Base-by-base conservation (phyloP, 1,140 invertebrate genomes). In the Colletes gigas region DNA sequence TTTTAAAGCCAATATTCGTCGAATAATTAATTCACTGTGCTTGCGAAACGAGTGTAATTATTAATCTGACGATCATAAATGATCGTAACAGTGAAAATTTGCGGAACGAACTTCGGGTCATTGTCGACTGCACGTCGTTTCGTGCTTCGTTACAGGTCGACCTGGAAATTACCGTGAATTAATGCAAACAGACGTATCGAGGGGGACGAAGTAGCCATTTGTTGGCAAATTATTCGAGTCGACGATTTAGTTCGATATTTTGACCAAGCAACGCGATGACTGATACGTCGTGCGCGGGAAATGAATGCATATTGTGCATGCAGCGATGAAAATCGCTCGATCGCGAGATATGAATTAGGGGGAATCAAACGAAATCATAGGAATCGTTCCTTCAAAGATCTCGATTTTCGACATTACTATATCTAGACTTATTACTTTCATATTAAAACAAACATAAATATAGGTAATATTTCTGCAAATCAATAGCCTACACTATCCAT, bases 141-240 rank as follows among this genome's bases (percentile, higher is more conserved):
- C 21, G 17, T n/a, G 52, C 44, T 68, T 80, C 55, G 21, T 80
- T 67, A 67, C 71, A 67, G 57, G n/a, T 52, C 44, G 47, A 8
- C 70, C 21, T 2, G 39, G 17, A 47, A 75, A 80, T 75, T 80
- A 75, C 41, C 39, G 17, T 50, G 12, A 75, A 80, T 80, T 80
- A 80, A 75, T 75, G n/a, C 5, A 54, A 60, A 5, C 71, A 60
- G 41, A 62, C 57, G 54, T n/a, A 54, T n/a, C 3, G n/a, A 30
- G 4, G 39, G 9, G 21, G 17, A 10, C 8, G 17, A 59, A 17
- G 10, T 9, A 44, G 54, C 14, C 14, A n/a, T 47, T 52, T n/a
- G 47, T 67, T 50, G 47, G 4, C 39, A 54, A 60, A 62, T 75
- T 80, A 67, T 44, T 75, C 62, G 44, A 21, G 19, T 39, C 39